Percentiles rank a stretch among this genome's conserved stretches.
phyloP scores from a whole-genome alignment of 2,797 vertebrate species.

The Enteromius unitaeniatus region DNA sequence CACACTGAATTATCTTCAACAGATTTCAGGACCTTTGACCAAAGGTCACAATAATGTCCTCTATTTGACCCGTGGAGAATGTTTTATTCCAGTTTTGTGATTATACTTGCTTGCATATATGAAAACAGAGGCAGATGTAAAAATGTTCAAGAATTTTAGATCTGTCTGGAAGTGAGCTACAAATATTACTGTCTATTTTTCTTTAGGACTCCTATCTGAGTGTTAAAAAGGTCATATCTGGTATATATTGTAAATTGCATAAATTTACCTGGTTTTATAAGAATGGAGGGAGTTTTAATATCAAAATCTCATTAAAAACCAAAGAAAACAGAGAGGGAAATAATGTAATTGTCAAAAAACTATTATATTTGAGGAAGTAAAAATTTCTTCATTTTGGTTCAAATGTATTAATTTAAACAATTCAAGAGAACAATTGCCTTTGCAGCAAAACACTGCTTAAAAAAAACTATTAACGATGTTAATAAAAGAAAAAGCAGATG shows the following conservation, averaged over 20 bases:
- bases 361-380: not conserved
- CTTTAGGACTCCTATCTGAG: not conserved
- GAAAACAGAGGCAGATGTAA: not conserved
- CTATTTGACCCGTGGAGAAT: not conserved
- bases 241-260: not conserved
- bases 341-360: not conserved
- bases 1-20: not conserved
- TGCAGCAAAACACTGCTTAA: slow-evolving; percentile 36
- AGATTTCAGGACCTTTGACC: not conserved
- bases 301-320: not conserved
- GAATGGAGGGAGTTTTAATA: not conserved
- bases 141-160: not conserved
- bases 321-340: not conserved
- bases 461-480: not conserved
- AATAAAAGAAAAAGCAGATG: slow-evolving; percentile 19
- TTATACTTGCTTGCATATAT: slow-evolving; percentile 16
- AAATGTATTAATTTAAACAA: slow-evolving; percentile 6
- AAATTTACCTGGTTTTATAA: not conserved
- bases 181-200: not conserved
- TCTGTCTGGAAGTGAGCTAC: slow-evolving; percentile 1
- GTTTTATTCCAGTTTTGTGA: not conserved
- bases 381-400: slow-evolving; percentile 6
- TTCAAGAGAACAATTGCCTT: slow-evolving; percentile 17
- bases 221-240: slow-evolving; percentile 10
- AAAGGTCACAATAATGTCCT: not conserved